phyloP scores from a whole-genome alignment of 2,797 vertebrate species.

The Hoplostethus atlanticus region DNA sequence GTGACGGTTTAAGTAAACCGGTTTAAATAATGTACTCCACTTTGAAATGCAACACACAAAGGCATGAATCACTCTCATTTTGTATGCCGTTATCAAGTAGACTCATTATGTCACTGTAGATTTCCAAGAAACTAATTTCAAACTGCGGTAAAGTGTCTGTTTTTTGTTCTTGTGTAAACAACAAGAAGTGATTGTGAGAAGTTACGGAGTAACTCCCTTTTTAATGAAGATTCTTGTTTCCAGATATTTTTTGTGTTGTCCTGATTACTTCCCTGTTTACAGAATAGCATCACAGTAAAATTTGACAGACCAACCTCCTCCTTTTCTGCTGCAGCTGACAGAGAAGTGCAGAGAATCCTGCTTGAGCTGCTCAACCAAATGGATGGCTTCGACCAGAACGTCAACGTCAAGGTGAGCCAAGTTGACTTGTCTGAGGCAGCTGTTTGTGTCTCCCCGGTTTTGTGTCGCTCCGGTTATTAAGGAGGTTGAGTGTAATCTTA shows the following conservation, averaged over 20 bases:
- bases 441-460: conserved; percentile 20
- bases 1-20: too few species aligned
- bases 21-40: too few species aligned
- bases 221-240: not conserved
- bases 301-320: not conserved
- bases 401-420: conserved; percentile 92
- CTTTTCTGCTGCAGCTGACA: conserved; percentile 85
- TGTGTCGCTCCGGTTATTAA: not conserved
- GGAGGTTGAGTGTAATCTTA: not conserved
- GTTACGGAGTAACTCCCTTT: not conserved
- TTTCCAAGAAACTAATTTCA: not conserved
- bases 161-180: not conserved
- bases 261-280: not conserved
- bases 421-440: conserved; percentile 5
- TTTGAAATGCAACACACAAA: too few species aligned
- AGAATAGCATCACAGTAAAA: not conserved
- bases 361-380: conserved; percentile 96
- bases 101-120: not conserved
- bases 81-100: not conserved
- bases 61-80: not conserved
- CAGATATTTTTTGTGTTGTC: not conserved
- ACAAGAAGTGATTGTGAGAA: not conserved
- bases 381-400: conserved; percentile 97
- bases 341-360: conserved; percentile 94
- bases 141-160: not conserved